Evolutionary conservation across 2,888 invertebrate species (phyloP).

Genomic region (Hipparchia sbordonii): DNA sequence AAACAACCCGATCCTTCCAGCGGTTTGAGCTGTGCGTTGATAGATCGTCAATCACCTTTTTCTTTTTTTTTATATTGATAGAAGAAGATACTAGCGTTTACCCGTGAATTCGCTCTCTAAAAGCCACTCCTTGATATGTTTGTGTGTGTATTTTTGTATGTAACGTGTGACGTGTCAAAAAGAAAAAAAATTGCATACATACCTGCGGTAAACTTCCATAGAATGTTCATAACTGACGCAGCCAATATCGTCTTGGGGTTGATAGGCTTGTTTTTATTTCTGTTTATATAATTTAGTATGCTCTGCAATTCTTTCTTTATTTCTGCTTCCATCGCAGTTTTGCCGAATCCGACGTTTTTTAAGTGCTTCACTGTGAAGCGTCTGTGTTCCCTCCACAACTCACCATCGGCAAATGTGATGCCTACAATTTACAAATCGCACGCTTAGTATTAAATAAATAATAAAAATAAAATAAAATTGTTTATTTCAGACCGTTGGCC

Average conservation of each 20-base stretch:
- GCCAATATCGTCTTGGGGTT: conserved; percentile 81
- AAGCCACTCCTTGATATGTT: no score
- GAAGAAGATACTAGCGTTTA: no score
- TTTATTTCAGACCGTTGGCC: no score
- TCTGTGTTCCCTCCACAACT: conserved; percentile 85
- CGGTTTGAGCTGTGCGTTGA: no score
- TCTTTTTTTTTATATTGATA: no score
- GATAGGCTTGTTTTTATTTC: conserved; percentile 61
- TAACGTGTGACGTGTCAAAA: not conserved
- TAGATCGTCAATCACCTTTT: no score
- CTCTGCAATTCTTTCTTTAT: conserved; percentile 82
- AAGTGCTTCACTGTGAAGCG: conserved; percentile 86
- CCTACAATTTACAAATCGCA: conserved; percentile 64
- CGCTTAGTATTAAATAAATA: no score
- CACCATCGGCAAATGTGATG: conserved; percentile 87
- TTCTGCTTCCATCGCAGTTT: conserved; percentile 82
- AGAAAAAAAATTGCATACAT: conserved; percentile 34
- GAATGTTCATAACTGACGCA: conserved; percentile 85
- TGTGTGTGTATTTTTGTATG: no score
- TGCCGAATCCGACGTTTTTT: conserved; percentile 85
- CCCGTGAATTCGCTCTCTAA: no score
- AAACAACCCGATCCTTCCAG: no score
- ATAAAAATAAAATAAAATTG: no score
- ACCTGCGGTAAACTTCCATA: conserved; percentile 88
- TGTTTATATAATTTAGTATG: conserved; percentile 73